Conservation (phyloP, 2,888 invertebrate genomes). For the Sesamia inferens region DNA sequence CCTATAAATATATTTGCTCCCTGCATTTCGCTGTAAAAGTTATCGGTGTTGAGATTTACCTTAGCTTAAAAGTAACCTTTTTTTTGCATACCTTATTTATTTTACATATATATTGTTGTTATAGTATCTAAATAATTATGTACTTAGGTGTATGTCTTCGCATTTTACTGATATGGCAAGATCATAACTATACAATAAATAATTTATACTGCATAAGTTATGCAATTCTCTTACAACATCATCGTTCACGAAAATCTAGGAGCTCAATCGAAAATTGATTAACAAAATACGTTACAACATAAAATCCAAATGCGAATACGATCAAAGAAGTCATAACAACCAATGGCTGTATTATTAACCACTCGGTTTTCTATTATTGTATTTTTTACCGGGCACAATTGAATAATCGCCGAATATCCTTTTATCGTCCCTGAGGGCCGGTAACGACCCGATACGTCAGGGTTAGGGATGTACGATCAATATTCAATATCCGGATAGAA, state of each 20-base stretch:
- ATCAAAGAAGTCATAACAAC: constrained; percentile 44
- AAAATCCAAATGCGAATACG: constrained; percentile 33
- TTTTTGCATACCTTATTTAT: neutral
- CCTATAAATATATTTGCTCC: constrained; percentile 57
- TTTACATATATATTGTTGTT: neutral
- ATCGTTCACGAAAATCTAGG: neutral
- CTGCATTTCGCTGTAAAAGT: constrained; percentile 36
- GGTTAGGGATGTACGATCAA: constrained; percentile 89
- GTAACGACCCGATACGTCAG: constrained; percentile 86
- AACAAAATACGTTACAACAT: constrained; percentile 14
- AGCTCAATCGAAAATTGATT: constrained; percentile 11
- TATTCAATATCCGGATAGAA: constrained; percentile 89
- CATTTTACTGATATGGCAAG: too few relatives aligned
- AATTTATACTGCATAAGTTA: neutral
- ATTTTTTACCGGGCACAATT: constrained; percentile 73
- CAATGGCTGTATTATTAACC: constrained; percentile 53
- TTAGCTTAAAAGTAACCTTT: neutral
- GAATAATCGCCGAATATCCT: constrained; percentile 83
- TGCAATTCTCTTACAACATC: neutral
- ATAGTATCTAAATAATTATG: neutral
- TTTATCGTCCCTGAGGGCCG: constrained; percentile 80
- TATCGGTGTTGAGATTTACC: constrained; percentile 16
- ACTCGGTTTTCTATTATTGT: constrained; percentile 58
- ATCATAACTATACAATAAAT: neutral
- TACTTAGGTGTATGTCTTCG: neutral